Percentiles rank a stretch among this genome's conserved stretches.
These are phyloP conservation scores for Melieria crassipennis DNA, from an alignment of 2,888 invertebrate genomes.

Conservation along the genomic window DNA sequence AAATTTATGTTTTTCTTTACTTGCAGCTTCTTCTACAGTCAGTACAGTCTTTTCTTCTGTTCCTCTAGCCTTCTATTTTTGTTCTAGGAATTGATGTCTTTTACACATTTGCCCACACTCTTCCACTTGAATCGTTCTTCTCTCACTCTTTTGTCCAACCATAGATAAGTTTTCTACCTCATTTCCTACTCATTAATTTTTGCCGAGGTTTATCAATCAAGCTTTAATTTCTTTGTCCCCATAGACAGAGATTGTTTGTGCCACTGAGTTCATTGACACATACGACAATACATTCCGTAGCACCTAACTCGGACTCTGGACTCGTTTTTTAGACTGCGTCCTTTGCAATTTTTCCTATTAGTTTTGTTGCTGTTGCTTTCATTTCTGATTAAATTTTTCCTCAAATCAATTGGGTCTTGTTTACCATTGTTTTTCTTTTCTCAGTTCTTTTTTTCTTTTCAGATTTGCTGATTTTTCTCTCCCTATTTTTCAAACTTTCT, in stretches of 20 bases:
- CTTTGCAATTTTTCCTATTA: neutral
- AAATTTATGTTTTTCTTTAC: neutral
- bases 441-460: neutral
- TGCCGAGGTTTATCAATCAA: too few relatives aligned
- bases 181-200: too few relatives aligned
- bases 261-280: too few relatives aligned
- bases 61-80: conserved; percentile 32
- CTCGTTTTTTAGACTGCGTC: too few relatives aligned
- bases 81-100: neutral
- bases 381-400: too few relatives aligned
- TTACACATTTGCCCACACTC: neutral
- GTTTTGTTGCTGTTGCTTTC: neutral
- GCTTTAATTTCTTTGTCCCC: too few relatives aligned
- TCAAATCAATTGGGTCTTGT: neutral
- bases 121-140: conserved; percentile 3
- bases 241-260: too few relatives aligned
- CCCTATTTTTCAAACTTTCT: neutral
- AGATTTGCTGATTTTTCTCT: neutral
- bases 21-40: neutral
- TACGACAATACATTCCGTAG: too few relatives aligned
- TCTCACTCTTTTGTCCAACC: conserved; percentile 2
- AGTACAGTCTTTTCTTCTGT: too few relatives aligned
- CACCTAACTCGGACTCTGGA: too few relatives aligned
- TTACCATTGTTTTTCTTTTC: neutral
- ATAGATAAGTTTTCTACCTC: neutral